Evolutionary conservation across 2,888 invertebrate genomes (phyloP), one percentile per base, ranked within the genome.

Genomic region (Prosopocoilus inquinatus): DNA sequence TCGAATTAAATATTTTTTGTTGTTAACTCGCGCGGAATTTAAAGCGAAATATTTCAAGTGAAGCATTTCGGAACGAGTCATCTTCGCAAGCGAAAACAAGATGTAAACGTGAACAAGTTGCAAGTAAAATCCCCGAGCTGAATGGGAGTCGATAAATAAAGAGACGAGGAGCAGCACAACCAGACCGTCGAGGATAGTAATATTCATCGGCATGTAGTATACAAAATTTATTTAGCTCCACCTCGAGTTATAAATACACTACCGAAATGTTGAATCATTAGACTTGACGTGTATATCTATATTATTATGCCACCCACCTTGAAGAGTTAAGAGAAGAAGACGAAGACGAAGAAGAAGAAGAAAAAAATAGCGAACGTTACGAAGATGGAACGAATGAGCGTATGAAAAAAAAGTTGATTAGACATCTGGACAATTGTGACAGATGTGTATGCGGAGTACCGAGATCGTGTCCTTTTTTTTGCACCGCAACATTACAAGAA

Each of bases 281-380:
- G 56, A 57, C 61, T 64, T 66, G 66, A 67, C 66, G 63, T 66
- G 61, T 64, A 67, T 66, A 66, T 67, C 67, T 67, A 67, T 66
- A 67, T 67, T 67, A 67, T 65, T 65, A 63, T 64, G 62, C 67
- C 67, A 67, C 67, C 67, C 67, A 67, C 67, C 55, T 70, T 67
- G 71, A 59, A 11, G 38, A 47, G 54, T 49, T 50, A 54, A 49
- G 45, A 54, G 54, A 54, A 45, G 41, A 54, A 57, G 57, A n/a
- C n/a, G n/a, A n/a, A n/a, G 38, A 44, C 45, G 52, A 43, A 54
- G 41, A 48, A 55, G 46, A 41, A 44, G 48, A 53, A 47, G 36
- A 9, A 39, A 28, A 46, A 48, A 35, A 48, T 50, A 57, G 41
- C 51, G 54, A 57, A 48, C 44, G 41, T 51, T 34, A 51, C 52